Percentiles rank a stretch among this genome's conserved stretches.
These are phyloP conservation scores for Acheta domesticus DNA, from an alignment of 2,888 invertebrate genomes.

Conservation along the genomic window DNA sequence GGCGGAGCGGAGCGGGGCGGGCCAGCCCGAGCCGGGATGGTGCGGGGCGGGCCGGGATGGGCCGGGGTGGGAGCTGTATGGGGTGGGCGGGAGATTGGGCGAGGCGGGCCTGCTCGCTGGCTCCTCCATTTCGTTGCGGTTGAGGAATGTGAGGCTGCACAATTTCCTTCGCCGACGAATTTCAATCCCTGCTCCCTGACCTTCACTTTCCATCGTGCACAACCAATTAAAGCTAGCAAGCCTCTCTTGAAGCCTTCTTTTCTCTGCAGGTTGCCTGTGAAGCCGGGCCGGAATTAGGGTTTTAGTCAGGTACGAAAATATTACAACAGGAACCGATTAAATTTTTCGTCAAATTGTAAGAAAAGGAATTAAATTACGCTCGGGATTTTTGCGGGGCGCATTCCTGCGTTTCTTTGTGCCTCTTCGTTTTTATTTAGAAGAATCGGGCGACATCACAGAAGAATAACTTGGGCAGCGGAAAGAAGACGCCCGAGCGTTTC, in stretches of 20 bases:
- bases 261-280: background rate
- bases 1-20: too few species aligned
- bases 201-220: constrained; percentile 11
- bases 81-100: background rate
- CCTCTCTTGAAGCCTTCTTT: background rate
- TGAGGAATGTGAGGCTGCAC: constrained; percentile 2
- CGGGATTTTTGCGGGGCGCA: background rate
- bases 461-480: too few species aligned
- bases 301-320: constrained; percentile 18
- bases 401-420: background rate
- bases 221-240: background rate
- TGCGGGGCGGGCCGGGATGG: too few species aligned
- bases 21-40: too few species aligned
- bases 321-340: background rate
- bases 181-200: constrained; percentile 18
- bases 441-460: too few species aligned
- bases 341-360: constrained; percentile 7
- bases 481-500: too few species aligned
- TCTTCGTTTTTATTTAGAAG: background rate
- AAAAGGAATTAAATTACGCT: constrained; percentile 1
- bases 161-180: background rate
- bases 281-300: constrained; percentile 7
- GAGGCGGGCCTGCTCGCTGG: background rate
- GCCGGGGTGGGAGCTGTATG: too few species aligned
- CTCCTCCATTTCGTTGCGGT: background rate